A percentile compares a stretch with the other conserved stretches of the same genome.
These are phyloP conservation scores for Eufriesea mexicana DNA, from an alignment of 1,140 invertebrate species.

Conservation along the genomic window DNA sequence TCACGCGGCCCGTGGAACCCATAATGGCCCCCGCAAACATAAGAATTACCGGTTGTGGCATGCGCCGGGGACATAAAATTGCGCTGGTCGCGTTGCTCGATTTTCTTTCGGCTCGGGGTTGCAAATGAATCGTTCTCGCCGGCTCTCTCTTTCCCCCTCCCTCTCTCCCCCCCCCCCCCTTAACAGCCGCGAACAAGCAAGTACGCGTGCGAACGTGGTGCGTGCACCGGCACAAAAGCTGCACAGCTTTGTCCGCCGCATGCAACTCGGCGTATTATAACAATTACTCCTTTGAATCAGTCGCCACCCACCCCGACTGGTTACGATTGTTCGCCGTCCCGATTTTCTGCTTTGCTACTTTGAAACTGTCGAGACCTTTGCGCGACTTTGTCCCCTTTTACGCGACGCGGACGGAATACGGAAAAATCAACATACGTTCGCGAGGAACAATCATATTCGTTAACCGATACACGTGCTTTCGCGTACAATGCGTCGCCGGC, in stretches of 20 bases:
- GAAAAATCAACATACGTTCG: constrained; percentile 10
- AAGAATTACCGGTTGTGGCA: constrained; percentile 29
- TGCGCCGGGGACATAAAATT: constrained; percentile 16
- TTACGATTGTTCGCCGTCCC: constrained; percentile 1
- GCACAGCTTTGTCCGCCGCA: neutral
- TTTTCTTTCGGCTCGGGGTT: neutral
- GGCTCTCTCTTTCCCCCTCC: neutral
- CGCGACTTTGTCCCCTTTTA: constrained; percentile 1
- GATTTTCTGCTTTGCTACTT: constrained; percentile 27
- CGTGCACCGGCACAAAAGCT: constrained; percentile 9
- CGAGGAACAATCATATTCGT: neutral
- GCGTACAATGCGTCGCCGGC: neutral
- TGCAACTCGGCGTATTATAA: constrained; percentile 10
- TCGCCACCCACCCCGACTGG: neutral
- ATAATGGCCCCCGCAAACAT: neutral
- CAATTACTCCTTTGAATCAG: constrained; percentile 11
- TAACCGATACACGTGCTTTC: neutral
- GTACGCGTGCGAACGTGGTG: neutral
- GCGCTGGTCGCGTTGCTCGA: constrained; percentile 2
- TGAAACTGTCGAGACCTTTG: neutral
- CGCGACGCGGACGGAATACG: neutral
- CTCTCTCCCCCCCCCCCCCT: neutral
- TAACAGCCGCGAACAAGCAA: neutral
- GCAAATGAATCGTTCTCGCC: constrained; percentile 17
- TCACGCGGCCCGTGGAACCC: neutral